Evolutionary conservation across 1,140 invertebrate species (phyloP).

Genomic region (Mycetomoellerius zeteki): DNA sequence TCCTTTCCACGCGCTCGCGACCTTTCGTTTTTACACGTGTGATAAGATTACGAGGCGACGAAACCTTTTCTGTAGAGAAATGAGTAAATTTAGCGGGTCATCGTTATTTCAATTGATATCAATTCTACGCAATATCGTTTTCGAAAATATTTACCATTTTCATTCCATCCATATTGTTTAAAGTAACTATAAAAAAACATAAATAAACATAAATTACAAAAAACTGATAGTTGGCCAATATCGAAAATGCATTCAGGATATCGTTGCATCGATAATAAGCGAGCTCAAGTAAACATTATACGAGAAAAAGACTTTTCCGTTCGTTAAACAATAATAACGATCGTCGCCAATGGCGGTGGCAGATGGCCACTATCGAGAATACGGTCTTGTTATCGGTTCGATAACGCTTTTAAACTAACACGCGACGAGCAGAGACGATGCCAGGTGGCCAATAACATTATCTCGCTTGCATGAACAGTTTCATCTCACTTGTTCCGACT

Average conservation of each 20-base stretch:
- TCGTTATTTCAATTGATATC: constrained; percentile 1
- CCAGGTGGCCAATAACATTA: constrained; percentile 57
- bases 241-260: neutral
- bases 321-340: constrained; percentile 59
- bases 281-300: neutral
- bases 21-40: constrained; percentile 19
- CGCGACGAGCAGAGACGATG: constrained; percentile 40
- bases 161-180: neutral
- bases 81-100: constrained; percentile 8
- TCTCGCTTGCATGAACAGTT: constrained; percentile 26
- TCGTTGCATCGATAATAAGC: neutral
- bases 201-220: neutral
- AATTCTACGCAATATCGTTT: neutral
- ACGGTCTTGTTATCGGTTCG: constrained; percentile 65
- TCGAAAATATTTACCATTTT: neutral
- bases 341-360: constrained; percentile 25
- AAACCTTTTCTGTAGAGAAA: neutral
- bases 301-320: neutral
- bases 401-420: constrained; percentile 63
- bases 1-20: constrained; percentile 36
- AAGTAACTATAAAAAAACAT: neutral
- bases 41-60: constrained; percentile 35
- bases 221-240: neutral
- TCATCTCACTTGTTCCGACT: neutral
- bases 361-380: constrained; percentile 65